phyloP scores from a whole-genome alignment of 2,113 vertebrate species.

The mouse (Mus musculus) region GRCm39 chr3:118352001-118352500 shows the following conservation, averaged over 20 bases:
- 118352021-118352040: background rate
- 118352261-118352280: background rate
- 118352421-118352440: constrained; percentile 43
- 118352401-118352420: constrained; percentile 46
- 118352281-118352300: background rate
- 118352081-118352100: background rate
- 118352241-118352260: background rate
- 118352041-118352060: background rate
- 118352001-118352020: background rate
- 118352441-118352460: constrained; percentile 55
- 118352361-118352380: constrained; percentile 30
- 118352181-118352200: background rate
- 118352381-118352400: constrained; percentile 59
- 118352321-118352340: background rate
- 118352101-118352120: background rate
- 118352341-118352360: background rate
- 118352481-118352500: constrained; percentile 46
- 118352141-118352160: background rate
- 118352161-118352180: constrained; percentile 47
- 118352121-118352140: background rate
- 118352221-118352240: background rate
- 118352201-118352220: constrained; percentile 15
- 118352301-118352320: constrained; percentile 7
- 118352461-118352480: constrained; percentile 46
- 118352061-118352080: background rate